phyloP scores from a whole-genome alignment of 2,113 vertebrate genomes.

The Istiophorus platypterus region DNA sequence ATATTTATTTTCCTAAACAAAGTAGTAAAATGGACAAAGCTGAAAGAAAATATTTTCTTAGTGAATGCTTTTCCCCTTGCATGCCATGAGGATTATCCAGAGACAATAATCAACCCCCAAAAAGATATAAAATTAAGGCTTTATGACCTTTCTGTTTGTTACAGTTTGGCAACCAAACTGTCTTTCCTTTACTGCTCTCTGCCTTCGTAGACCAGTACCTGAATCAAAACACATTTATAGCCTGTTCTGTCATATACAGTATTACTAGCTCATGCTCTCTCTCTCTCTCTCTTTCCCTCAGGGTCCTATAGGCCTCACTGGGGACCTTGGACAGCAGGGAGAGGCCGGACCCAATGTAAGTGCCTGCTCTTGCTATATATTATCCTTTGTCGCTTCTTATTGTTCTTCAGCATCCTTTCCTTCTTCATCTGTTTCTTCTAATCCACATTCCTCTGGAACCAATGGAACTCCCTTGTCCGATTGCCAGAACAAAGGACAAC shows the following conservation, averaged over 20 bases:
- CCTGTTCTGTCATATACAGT: neutral
- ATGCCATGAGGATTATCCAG: neutral
- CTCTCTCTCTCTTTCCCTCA: conserved; percentile 49
- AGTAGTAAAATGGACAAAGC: too few species aligned
- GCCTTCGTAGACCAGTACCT: neutral
- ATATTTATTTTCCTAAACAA: too few species aligned
- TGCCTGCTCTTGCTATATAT: conserved; percentile 2
- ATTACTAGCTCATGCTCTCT: neutral
- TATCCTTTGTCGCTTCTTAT: neutral
- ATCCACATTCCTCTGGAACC: neutral
- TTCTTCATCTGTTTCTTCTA: neutral
- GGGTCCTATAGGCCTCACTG: conserved; percentile 85
- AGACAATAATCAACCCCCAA: neutral
- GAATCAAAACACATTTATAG: neutral
- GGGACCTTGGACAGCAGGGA: conserved; percentile 85
- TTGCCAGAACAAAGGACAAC: neutral
- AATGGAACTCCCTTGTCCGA: neutral
- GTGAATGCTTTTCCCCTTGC: neutral
- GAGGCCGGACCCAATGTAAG: conserved; percentile 85
- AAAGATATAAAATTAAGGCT: neutral
- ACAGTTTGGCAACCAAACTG: neutral
- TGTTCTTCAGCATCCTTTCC: neutral
- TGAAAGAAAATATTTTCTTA: neutral
- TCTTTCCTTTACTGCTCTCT: neutral
- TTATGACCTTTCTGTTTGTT: neutral